Conservation (phyloP, 2,113 vertebrate species). For the Hemibagrus wyckioides region DNA sequence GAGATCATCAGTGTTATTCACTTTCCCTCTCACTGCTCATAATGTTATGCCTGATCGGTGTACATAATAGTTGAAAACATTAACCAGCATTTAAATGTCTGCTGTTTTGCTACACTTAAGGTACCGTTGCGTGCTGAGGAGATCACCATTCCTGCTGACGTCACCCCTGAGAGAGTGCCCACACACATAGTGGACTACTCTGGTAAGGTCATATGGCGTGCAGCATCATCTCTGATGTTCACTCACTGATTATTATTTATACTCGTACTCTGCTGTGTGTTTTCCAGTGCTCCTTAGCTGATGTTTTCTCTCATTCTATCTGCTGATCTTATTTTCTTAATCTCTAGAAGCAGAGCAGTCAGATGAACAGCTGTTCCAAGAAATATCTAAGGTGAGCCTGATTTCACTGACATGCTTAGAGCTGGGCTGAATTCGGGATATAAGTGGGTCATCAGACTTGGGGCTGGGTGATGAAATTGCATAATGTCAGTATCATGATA, state of each 20-base stretch:
- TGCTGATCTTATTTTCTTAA: constrained; percentile 22
- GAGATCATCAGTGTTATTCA: no score
- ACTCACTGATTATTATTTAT: not conserved
- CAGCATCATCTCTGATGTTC: not conserved
- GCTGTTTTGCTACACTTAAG: constrained; percentile 65
- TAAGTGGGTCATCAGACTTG: not conserved
- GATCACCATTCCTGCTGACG: constrained; percentile 97
- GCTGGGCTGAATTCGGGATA: not conserved
- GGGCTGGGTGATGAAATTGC: not conserved
- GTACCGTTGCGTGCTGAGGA: constrained; percentile 95
- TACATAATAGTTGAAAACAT: not conserved
- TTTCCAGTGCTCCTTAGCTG: not conserved
- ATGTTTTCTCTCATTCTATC: constrained; percentile 27
- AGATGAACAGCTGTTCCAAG: constrained; percentile 94
- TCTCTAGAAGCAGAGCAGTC: constrained; percentile 90
- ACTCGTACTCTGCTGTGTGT: not conserved
- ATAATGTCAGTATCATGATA: not conserved
- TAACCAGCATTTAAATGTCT: not conserved
- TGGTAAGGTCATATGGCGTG: constrained; percentile 69
- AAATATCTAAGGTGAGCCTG: constrained; percentile 89
- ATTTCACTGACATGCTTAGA: not conserved
- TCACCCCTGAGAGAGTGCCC: constrained; percentile 96
- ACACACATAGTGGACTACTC: constrained; percentile 99
- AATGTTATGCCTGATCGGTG: no score
- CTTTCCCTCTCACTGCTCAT: no score